Base-by-base conservation (phyloP, 2,797 vertebrate genomes). In the Huso huso region DNA sequence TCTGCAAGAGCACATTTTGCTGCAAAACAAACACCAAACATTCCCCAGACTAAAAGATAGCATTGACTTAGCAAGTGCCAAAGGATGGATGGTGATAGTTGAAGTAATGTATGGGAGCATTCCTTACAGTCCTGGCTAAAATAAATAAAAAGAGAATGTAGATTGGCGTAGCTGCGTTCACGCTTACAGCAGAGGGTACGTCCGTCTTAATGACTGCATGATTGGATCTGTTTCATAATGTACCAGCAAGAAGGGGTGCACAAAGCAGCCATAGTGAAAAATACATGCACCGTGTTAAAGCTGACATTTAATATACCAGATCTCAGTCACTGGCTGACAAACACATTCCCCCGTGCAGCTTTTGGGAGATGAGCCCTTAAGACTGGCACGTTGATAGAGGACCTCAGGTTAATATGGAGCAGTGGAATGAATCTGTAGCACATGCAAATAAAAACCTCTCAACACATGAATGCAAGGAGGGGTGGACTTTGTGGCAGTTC, bases 401-500 rank as follows among this genome's bases (percentile, higher is more conserved):
- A 37, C 23, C 23, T 37, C 23, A 37, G 23, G 23, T 37, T 37
- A 37, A 37, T 37, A 37, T 37, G 23, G 23, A 37, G 23, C 2
- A 37, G 23, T 37, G 23, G 23, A 4, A 37, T 37, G 23, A 37
- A 37, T 37, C 23, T 37, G 23, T 37, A 37, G 23, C 23, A 37
- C 23, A 37, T 2, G 23, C 23, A 37, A 37, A 37, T 37, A 2
- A 37, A 37, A 37, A 37, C 23, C 15, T 18, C 23, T 37, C 23
- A 37, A 37, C 23, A 37, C 68, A 49, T 15, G 10, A 49, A 58
- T 12, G 52, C 13, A 57, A 68, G 61, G 23, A 3, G 13, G 64
- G 55, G 60, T 63, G 49, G 59, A 63, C 62, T 37, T 59, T 51
- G 53, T 6, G 58, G 15, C 51, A 49, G 52, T 62, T 61, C 49